phyloP scores from a whole-genome alignment of 2,113 vertebrate species.

The Propithecus coquereli region DNA sequence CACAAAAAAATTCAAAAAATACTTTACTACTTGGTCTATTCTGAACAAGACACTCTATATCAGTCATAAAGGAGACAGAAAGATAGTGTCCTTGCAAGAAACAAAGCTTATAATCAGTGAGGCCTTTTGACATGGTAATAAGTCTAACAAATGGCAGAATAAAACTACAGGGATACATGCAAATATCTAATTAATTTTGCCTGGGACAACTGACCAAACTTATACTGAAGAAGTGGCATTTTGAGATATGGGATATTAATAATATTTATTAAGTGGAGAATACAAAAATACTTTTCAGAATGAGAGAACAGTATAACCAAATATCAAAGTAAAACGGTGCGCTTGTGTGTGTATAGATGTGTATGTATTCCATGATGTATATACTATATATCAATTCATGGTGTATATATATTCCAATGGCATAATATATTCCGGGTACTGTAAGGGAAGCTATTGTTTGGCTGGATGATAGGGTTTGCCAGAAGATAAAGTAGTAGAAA shows the following conservation, averaged over 20 bases:
- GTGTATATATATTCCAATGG: not conserved
- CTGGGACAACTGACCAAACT: not conserved
- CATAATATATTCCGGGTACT: not conserved
- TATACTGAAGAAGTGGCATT: not conserved
- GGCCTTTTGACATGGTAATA: not conserved
- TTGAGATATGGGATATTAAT: not conserved
- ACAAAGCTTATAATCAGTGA: not conserved
- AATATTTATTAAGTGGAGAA: not conserved
- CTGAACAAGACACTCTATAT: not conserved
- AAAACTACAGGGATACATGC: not conserved
- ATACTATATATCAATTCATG: too few relatives aligned
- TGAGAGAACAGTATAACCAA: not conserved
- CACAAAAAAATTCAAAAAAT: not conserved
- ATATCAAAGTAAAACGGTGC: not conserved
- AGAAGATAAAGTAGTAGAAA: not conserved
- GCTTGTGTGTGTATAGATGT: not conserved
- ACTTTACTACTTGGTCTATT: not conserved
- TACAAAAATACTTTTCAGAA: not conserved
- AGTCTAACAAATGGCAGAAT: not conserved
- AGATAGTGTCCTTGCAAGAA: not conserved
- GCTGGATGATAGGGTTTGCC: not conserved
- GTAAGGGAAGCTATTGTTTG: not conserved
- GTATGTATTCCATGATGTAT: too few relatives aligned
- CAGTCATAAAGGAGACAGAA: not conserved
- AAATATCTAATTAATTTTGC: not conserved